Evolutionary conservation across 2,797 vertebrate genomes (phyloP).

Genomic region (Paguma larvata): DNA sequence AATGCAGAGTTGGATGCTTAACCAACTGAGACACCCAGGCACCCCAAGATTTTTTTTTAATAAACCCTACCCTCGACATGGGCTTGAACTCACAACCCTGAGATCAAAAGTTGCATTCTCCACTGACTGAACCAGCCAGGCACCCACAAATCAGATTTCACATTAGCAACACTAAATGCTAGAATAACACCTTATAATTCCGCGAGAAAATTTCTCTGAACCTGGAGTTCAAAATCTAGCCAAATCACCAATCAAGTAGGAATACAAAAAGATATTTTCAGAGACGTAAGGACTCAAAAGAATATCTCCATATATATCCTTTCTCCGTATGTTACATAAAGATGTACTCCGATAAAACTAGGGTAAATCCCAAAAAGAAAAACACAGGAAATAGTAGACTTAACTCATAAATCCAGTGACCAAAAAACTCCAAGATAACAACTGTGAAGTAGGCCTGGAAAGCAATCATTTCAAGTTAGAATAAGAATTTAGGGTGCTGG

Average conservation of each 20-base stretch:
- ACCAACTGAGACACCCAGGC: too few species aligned
- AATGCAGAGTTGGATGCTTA: too few species aligned
- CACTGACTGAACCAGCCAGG: neutral
- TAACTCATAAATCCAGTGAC: conserved; percentile 11
- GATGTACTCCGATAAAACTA: conserved; percentile 22
- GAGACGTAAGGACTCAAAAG: conserved; percentile 50
- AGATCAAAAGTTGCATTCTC: neutral
- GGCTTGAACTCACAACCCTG: neutral
- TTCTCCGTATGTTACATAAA: conserved; percentile 24
- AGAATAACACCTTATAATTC: conserved; percentile 33
- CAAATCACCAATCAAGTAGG: conserved; percentile 6
- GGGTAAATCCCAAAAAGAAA: conserved; percentile 43
- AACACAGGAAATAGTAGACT: conserved; percentile 55
- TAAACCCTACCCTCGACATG: neutral
- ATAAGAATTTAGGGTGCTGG: neutral
- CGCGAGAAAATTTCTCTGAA: conserved; percentile 54
- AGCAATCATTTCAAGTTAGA: neutral
- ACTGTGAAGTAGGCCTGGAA: conserved; percentile 12
- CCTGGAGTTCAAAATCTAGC: conserved; percentile 54
- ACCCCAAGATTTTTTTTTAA: neutral
- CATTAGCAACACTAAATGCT: conserved; percentile 37
- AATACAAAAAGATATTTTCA: conserved; percentile 41
- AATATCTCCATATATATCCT: neutral
- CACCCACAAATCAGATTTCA: neutral
- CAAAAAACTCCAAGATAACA: conserved; percentile 7